Evolutionary conservation across 2,797 vertebrate species (phyloP).

Genomic region (Sparidentex hasta): DNA sequence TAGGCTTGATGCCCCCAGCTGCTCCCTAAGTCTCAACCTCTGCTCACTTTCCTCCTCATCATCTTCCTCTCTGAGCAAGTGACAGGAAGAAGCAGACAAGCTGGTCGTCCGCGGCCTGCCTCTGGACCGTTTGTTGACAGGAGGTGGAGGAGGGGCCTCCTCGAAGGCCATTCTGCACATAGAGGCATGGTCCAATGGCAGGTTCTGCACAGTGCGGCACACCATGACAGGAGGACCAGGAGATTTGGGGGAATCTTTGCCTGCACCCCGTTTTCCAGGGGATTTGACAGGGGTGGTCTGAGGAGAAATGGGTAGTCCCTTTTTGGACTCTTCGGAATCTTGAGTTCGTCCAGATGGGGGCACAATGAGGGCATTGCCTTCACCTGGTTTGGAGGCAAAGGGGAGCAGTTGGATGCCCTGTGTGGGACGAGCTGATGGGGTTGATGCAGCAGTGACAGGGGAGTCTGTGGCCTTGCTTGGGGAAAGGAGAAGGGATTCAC

Average conservation of each 20-base stretch:
- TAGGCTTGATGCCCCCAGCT: conserved; percentile 85
- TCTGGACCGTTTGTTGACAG: conserved; percentile 76
- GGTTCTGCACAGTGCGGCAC: conserved; percentile 92
- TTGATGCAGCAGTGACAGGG: conserved; percentile 41
- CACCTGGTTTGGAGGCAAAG: conserved; percentile 81
- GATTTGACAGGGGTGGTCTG: conserved; percentile 71
- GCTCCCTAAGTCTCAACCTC: conserved; percentile 83
- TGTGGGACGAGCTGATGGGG: conserved; percentile 44
- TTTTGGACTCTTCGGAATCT: conserved; percentile 76
- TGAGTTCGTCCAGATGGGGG: conserved; percentile 76
- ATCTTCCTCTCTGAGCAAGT: conserved; percentile 76
- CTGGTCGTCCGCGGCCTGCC: conserved; percentile 80
- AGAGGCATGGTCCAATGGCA: conserved; percentile 92
- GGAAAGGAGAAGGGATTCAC: conserved; percentile 63
- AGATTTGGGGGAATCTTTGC: conserved; percentile 79
- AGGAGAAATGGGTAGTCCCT: conserved; percentile 54
- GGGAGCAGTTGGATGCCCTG: conserved; percentile 83
- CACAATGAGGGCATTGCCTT: conserved; percentile 83
- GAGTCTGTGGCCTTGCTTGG: conserved; percentile 70
- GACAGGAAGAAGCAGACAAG: conserved; percentile 68
- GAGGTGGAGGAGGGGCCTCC: conserved; percentile 77
- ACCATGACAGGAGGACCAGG: conserved; percentile 75
- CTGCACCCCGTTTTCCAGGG: conserved; percentile 69
- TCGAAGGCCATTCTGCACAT: conserved; percentile 90
- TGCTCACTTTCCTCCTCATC: conserved; percentile 79